These are phyloP conservation scores for Standfussiana lucernea DNA, from an alignment of 2,888 invertebrate species.

Conservation along the genomic window DNA sequence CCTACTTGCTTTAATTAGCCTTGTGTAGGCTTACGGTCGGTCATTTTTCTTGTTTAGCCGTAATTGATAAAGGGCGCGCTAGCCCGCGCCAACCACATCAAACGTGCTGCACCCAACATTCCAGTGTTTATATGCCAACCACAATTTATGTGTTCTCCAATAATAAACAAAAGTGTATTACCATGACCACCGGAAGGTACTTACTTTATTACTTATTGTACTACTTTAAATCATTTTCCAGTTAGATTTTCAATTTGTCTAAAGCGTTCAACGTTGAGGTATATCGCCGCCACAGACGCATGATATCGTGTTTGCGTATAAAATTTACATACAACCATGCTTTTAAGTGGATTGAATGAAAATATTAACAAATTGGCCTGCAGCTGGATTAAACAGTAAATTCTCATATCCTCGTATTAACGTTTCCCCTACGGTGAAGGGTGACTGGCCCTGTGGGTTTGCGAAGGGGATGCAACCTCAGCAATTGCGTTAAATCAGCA, in stretches of 20 bases:
- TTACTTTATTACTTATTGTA: slow-evolving; percentile 5
- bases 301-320: slow-evolving; percentile 66
- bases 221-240: slow-evolving; percentile 36
- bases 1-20: slow-evolving; percentile 89
- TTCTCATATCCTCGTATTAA: slow-evolving; percentile 90
- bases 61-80: slow-evolving; percentile 88
- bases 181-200: slow-evolving; percentile 7
- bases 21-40: slow-evolving; percentile 86
- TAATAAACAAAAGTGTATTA: slow-evolving; percentile 45
- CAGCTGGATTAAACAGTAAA: slow-evolving; percentile 90
- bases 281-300: slow-evolving; percentile 48
- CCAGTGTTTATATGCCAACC: slow-evolving; percentile 64
- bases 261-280: slow-evolving; percentile 60
- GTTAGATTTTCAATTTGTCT: slow-evolving; percentile 67
- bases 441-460: slow-evolving; percentile 81
- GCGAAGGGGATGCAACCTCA: slow-evolving; percentile 87
- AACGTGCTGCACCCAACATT: slow-evolving; percentile 73
- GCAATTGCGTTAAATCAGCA: slow-evolving; percentile 89
- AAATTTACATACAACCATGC: slow-evolving; percentile 78
- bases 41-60: slow-evolving; percentile 90
- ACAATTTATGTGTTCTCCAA: slow-evolving; percentile 52
- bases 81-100: slow-evolving; percentile 75
- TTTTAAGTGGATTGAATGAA: slow-evolving; percentile 90
- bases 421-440: slow-evolving; percentile 87
- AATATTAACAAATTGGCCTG: slow-evolving; percentile 90